These are phyloP conservation scores for Hippocampus kuda DNA, from an alignment of 2,797 vertebrate genomes.

Conservation along the genomic window DNA sequence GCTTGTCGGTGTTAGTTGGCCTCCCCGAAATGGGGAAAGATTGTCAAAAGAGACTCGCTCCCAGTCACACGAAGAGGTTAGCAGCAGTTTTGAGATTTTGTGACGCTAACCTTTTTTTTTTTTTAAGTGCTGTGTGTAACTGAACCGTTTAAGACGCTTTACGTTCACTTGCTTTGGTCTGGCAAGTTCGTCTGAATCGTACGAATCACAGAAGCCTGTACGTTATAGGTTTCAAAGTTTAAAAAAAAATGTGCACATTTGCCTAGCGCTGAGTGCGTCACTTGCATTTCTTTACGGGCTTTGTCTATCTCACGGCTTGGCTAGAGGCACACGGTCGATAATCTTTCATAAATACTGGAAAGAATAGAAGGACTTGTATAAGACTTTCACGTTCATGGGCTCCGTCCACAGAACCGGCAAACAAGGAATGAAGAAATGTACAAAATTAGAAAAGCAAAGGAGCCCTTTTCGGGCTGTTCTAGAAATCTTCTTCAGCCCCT, in stretches of 20 bases:
- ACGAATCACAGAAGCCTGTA: constrained; percentile 34
- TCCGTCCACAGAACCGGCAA: constrained; percentile 38
- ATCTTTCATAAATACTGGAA: constrained; percentile 53
- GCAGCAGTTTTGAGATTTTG: constrained; percentile 64
- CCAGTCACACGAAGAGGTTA: constrained; percentile 47
- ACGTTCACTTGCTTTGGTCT: constrained; percentile 51
- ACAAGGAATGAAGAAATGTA: constrained; percentile 41
- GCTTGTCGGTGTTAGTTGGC: constrained; percentile 44
- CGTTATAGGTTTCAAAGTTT: constrained; percentile 16
- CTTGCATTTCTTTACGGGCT: constrained; percentile 25
- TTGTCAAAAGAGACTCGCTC: constrained; percentile 49
- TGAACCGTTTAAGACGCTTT: constrained; percentile 15
- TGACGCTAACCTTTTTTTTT: constrained; percentile 33
- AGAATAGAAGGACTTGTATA: constrained; percentile 24
- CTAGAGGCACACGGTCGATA: constrained; percentile 52
- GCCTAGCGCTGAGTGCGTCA: constrained; percentile 45
- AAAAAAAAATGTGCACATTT: constrained; percentile 16
- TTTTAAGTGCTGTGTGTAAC: constrained; percentile 41
- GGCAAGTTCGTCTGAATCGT: constrained; percentile 51
- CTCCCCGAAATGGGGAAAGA: constrained; percentile 57
- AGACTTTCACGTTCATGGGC: constrained; percentile 33
- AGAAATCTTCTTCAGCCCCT: constrained; percentile 17
- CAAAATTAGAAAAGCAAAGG: constrained; percentile 32
- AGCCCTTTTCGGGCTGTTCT: constrained; percentile 39
- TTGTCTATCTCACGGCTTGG: constrained; percentile 42